These are phyloP conservation scores for Dascyllus trimaculatus DNA, from an alignment of 2,113 vertebrate genomes.

Conservation along the genomic window DNA sequence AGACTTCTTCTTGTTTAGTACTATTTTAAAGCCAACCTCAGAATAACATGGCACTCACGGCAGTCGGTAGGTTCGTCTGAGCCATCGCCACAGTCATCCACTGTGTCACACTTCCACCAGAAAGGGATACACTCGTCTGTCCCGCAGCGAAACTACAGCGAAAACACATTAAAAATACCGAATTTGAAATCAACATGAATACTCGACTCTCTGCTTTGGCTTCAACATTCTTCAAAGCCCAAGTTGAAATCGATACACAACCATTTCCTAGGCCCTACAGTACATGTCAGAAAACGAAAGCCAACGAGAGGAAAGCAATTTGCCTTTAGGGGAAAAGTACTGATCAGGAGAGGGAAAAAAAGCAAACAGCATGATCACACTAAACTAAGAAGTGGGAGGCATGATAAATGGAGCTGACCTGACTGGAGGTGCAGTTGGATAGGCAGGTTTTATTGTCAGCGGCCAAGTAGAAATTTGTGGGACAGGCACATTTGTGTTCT, in stretches of 20 bases:
- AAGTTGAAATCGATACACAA: conserved; percentile 53
- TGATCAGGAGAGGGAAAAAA: background rate
- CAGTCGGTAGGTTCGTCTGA: conserved; percentile 97
- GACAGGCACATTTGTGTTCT: conserved; percentile 93
- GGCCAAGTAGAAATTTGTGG: conserved; percentile 98
- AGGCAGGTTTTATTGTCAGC: conserved; percentile 95
- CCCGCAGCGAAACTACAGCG: conserved; percentile 93
- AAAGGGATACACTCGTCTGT: conserved; percentile 99
- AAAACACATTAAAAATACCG: background rate
- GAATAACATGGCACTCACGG: conserved; percentile 87
- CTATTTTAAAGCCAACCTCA: conserved; percentile 23
- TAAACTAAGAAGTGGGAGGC: background rate
- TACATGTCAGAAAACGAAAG: conserved; percentile 28
- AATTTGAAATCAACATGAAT: conserved; percentile 36
- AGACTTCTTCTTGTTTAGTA: background rate
- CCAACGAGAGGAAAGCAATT: conserved; percentile 26
- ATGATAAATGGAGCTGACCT: conserved; percentile 84
- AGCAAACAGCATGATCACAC: conserved; percentile 20
- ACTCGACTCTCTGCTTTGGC: conserved; percentile 4
- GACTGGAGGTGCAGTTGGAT: conserved; percentile 98
- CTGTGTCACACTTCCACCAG: conserved; percentile 99
- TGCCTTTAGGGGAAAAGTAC: conserved; percentile 41
- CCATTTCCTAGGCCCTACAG: conserved; percentile 5
- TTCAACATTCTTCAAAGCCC: conserved; percentile 53
- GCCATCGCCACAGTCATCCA: conserved; percentile 97